Evolutionary conservation across 1,140 invertebrate genomes (phyloP).

Genomic region (Cydia splendana): DNA sequence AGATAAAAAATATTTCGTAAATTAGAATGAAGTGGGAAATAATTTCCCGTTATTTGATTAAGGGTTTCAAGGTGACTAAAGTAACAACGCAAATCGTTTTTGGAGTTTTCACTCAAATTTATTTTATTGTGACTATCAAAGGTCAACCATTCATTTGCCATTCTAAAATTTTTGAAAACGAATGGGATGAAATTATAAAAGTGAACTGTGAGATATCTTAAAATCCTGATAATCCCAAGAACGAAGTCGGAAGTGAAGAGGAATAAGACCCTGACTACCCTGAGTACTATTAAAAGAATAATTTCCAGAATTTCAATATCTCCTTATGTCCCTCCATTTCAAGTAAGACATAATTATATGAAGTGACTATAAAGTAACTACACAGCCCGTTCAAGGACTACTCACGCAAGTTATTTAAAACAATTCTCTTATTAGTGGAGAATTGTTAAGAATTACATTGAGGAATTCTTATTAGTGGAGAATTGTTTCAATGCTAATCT

Average conservation of each 20-base stretch:
- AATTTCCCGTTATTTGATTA: slow-evolving; percentile 38
- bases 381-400: slow-evolving; percentile 47
- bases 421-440: background rate
- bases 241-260: background rate
- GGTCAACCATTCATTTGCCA: background rate
- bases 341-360: slow-evolving; percentile 51
- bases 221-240: slow-evolving; percentile 3
- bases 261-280: slow-evolving; percentile 47
- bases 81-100: slow-evolving; percentile 51
- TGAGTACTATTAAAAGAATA: slow-evolving; percentile 55
- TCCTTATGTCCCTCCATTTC: slow-evolving; percentile 30
- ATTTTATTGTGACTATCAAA: background rate
- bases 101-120: slow-evolving; percentile 34
- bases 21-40: too few species aligned
- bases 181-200: background rate
- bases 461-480: too few species aligned
- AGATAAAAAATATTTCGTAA: too few species aligned
- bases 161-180: background rate
- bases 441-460: too few species aligned
- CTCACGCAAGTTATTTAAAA: background rate
- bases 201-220: background rate
- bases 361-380: slow-evolving; percentile 50
- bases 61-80: slow-evolving; percentile 53
- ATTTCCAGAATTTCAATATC: slow-evolving; percentile 48
- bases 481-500: too few species aligned